Percentiles rank a stretch among this genome's conserved stretches.
phyloP scores from a whole-genome alignment of 2,113 vertebrate species.

The Clarias macrocephalus region DNA sequence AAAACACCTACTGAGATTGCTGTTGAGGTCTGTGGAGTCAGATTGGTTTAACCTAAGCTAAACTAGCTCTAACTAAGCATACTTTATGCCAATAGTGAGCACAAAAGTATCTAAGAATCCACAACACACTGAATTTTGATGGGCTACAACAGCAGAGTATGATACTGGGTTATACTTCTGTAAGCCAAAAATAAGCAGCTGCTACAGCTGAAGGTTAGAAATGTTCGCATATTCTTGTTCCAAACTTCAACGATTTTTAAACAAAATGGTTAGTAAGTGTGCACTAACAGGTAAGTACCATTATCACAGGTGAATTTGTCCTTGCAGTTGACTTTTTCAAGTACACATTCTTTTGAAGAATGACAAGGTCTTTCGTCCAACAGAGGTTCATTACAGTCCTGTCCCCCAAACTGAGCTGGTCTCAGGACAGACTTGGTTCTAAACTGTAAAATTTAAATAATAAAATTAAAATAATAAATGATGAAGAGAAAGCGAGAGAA shows the following conservation, averaged over 20 bases:
- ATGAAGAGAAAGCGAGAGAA: neutral
- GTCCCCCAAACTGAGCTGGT: conserved; percentile 87
- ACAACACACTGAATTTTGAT: neutral
- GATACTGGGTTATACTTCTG: neutral
- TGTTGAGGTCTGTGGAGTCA: neutral
- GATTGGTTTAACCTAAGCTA: neutral
- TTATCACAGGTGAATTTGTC: conserved; percentile 83
- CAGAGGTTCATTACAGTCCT: conserved; percentile 73
- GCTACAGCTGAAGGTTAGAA: neutral
- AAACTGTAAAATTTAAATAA: conserved; percentile 69
- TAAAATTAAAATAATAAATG: conserved; percentile 33
- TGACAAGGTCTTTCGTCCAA: conserved; percentile 76
- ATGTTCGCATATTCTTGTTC: neutral
- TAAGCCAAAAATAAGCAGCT: neutral
- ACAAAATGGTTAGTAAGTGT: neutral
- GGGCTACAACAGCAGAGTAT: neutral
- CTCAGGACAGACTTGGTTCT: conserved; percentile 71
- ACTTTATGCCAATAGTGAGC: neutral
- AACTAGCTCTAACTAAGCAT: neutral
- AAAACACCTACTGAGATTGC: neutral
- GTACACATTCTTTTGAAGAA: conserved; percentile 79
- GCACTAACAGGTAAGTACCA: conserved; percentile 66
- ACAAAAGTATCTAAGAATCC: neutral
- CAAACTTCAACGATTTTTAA: neutral
- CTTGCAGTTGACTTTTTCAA: conserved; percentile 77